Conservation (phyloP, 2,113 vertebrate species). For the Cryptomyrus ogoouensis region DNA sequence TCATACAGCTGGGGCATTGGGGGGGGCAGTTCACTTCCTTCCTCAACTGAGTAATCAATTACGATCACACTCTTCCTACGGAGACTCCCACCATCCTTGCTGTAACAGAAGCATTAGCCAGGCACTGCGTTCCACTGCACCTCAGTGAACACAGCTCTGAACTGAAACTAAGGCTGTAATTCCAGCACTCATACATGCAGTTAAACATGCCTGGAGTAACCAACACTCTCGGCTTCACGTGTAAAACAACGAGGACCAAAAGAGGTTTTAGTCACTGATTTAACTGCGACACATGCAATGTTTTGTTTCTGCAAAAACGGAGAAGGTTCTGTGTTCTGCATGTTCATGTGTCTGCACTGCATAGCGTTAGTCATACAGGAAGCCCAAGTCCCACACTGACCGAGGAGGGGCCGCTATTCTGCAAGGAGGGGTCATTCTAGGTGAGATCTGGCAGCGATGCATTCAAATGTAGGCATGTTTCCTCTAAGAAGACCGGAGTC, state of each 20-base stretch:
- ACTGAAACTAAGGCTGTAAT: background rate
- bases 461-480: background rate
- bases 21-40: background rate
- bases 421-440: background rate
- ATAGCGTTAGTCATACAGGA: background rate
- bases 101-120: background rate
- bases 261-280: background rate
- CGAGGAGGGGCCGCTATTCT: too few species aligned
- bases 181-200: background rate
- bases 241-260: background rate
- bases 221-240: background rate
- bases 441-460: background rate
- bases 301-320: background rate
- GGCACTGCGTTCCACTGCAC: background rate
- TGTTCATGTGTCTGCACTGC: background rate
- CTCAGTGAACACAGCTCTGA: background rate
- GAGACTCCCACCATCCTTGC: background rate
- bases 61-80: background rate
- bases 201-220: background rate
- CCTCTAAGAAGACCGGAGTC: background rate
- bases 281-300: background rate
- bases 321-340: background rate
- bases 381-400: background rate
- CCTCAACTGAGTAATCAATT: slow-evolving; percentile 11
- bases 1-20: background rate